Conservation (phyloP, 2,113 vertebrate species). For the Gnathonemus echidnorhynchus region DNA sequence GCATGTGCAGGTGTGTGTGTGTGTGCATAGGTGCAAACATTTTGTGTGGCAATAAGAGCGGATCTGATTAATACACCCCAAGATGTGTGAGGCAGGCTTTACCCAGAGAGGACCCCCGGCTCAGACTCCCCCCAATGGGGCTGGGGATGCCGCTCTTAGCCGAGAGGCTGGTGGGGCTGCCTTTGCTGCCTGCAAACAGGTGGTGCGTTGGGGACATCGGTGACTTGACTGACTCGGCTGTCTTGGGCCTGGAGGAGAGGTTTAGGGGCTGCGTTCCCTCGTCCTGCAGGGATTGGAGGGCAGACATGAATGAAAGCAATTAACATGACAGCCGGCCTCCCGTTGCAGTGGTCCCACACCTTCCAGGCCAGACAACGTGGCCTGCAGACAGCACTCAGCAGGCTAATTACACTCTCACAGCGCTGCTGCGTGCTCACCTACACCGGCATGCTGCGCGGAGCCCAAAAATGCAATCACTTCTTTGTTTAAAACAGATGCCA, state of each 20-base stretch:
- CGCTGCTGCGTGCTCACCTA: constrained; percentile 68
- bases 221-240: constrained; percentile 83
- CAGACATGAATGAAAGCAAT: constrained; percentile 69
- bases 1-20: neutral
- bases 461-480: constrained; percentile 75
- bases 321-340: constrained; percentile 56
- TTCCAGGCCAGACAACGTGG: constrained; percentile 68
- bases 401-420: constrained; percentile 75
- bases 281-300: constrained; percentile 67
- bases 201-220: constrained; percentile 88
- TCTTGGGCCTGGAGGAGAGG: constrained; percentile 93
- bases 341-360: constrained; percentile 57
- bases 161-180: constrained; percentile 75
- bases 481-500: constrained; percentile 71
- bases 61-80: neutral
- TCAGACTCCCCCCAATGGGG: constrained; percentile 72
- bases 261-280: constrained; percentile 96
- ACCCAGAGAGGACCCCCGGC: constrained; percentile 91
- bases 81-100: constrained; percentile 39
- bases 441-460: constrained; percentile 76
- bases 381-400: constrained; percentile 65
- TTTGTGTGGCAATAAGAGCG: neutral
- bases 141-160: constrained; percentile 85
- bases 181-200: constrained; percentile 85
- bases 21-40: neutral